Base-by-base conservation (phyloP, 2,888 invertebrate species). In the Lapara coniferarum region DNA sequence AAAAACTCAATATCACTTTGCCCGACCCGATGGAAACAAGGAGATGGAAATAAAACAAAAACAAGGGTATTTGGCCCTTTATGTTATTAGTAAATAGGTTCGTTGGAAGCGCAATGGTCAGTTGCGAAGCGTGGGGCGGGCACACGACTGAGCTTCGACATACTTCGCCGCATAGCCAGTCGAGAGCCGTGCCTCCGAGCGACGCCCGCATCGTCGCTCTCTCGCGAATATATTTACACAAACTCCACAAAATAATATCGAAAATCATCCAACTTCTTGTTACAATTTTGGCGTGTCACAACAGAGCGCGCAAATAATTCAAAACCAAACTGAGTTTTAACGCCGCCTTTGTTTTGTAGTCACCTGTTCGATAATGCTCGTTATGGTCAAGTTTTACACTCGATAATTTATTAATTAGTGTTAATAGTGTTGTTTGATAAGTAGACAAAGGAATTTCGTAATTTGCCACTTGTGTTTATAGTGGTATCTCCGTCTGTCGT, bases 111-210 rank as follows among this genome's bases (percentile, higher is more conserved):
- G 37, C 12, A 58, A 46, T 44, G 56, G 55, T 55, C 10, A 55
- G 51, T 56, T 16, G 46, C 70, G 67, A 67, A 10, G 59, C 53
- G 63, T 19, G 19, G 67, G 66, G 69, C 44, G 67, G 56, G 67
- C n/a, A 59, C 63, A 37, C 71, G 19, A 7, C 46, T 10, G 44
- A 49, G 69, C 67, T 30, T 56, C 51, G 55, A n/a, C 19, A 51
- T 55, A 25, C 53, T 25, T 25, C 76, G 77, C 73, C 75, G 44
- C 46, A 46, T 25, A 76, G 77, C 73, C 75, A 77, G 76, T 79
- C 74, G 77, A 66, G 73, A 70, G 71, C 73, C 76, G 74, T 75
- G 78, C 74, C 71, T n/a, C 49, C 19, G 63, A 70, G 73, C 74
- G 74, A 73, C 71, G 73, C 72, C 71, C 66, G 74, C 37, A 67